phyloP scores from a whole-genome alignment of 1,140 invertebrate genomes.

The Gryllus bimaculatus region DNA sequence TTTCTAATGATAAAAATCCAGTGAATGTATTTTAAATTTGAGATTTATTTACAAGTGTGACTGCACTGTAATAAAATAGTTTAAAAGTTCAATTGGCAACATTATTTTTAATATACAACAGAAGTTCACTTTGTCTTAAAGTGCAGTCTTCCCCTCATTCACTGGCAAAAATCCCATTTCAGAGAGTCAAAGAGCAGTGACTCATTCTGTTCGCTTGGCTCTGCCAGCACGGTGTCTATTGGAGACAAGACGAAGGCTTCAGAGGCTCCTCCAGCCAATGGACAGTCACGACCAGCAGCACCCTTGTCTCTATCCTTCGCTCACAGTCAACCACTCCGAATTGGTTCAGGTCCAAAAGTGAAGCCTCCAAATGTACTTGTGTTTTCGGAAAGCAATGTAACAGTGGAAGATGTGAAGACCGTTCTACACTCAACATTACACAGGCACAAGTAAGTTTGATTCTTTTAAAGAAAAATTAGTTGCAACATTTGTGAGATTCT shows the following conservation, averaged over 20 bases:
- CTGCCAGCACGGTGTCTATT: slow-evolving; percentile 24
- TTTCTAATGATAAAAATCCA: neutral
- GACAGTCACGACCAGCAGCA: slow-evolving; percentile 11
- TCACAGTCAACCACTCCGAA: slow-evolving; percentile 16
- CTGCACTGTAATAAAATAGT: neutral
- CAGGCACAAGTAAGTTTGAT: slow-evolving; percentile 49
- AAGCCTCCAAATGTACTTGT: slow-evolving; percentile 70
- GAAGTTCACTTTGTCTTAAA: neutral
- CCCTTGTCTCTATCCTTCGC: neutral
- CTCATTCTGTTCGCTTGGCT: slow-evolving; percentile 24
- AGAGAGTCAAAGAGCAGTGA: slow-evolving; percentile 24
- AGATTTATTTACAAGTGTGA: neutral
- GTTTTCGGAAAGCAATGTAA: slow-evolving; percentile 64
- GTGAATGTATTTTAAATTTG: neutral
- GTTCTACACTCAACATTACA: slow-evolving; percentile 58
- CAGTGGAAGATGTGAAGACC: slow-evolving; percentile 57
- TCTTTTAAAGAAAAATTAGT: neutral
- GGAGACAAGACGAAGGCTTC: neutral
- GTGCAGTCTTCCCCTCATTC: neutral
- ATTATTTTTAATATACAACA: neutral
- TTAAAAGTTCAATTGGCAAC: neutral
- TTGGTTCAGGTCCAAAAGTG: neutral
- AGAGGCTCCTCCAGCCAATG: slow-evolving; percentile 7
- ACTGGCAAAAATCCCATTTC: slow-evolving; percentile 10
- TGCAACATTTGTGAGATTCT: too few relatives aligned